Conservation (phyloP, 2,797 vertebrate species). For the Vireo griseus region DNA sequence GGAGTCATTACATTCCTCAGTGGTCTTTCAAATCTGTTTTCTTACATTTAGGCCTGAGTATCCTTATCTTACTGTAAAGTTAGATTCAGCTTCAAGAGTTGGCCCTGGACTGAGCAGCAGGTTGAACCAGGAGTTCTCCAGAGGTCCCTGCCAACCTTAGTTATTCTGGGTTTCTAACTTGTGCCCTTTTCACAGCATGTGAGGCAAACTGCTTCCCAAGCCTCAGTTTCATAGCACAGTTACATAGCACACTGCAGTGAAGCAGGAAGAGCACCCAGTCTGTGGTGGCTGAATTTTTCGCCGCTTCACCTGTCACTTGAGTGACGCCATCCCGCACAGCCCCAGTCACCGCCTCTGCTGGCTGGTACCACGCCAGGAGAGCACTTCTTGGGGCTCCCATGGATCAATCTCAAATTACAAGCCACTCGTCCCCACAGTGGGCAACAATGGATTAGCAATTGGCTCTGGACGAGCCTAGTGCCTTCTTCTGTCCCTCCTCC, state of each 20-base stretch:
- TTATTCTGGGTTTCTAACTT: background rate
- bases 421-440: fast-evolving
- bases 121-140: background rate
- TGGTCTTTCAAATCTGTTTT: background rate
- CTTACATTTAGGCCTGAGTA: background rate
- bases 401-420: background rate
- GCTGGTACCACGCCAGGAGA: fast-evolving
- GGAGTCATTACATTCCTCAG: background rate
- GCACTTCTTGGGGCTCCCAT: background rate
- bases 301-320: fast-evolving
- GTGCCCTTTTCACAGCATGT: background rate
- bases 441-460: fast-evolving
- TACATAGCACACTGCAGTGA: background rate
- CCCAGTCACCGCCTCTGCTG: background rate
- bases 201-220: background rate
- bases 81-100: background rate
- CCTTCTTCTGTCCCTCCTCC: background rate
- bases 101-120: background rate
- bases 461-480: background rate
- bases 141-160: background rate
- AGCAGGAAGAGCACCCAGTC: background rate
- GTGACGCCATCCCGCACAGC: fast-evolving
- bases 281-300: background rate
- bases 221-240: fast-evolving
- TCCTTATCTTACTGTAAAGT: background rate